Base-by-base conservation (phyloP, 2,113 vertebrate species). In the Seriola aureovittata region DNA sequence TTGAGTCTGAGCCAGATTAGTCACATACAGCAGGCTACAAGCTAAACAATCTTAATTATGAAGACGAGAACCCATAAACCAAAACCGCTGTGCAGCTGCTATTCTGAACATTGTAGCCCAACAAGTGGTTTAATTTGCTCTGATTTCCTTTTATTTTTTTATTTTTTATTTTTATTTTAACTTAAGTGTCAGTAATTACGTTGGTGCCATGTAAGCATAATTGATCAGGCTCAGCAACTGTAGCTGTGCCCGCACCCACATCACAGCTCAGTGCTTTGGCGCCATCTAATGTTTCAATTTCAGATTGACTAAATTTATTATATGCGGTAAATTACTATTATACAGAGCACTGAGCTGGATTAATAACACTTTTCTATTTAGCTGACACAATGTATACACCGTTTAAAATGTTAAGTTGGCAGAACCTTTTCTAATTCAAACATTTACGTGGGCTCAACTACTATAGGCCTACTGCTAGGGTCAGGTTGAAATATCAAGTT, bases 211-310 rank as follows among this genome's bases (percentile, higher is more conserved):
- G 0, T 6, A 19, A 9, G 19, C 34, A 4, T 13, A 32, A 58
- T 6, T 29, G 50, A 64, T 58, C 48, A 54, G 17, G 5, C 36
- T 82, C 42, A 29, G 34, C 19, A 50, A 8, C 16, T 57, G 10
- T 2, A 4, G 2, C 44, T 25, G 10, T 5, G 1, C 2, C 6
- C 0, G 0, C 21, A 16, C 1, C 8, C 0, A 13, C 42, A 11
- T 82, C 34, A 0, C n/a, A 79, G 2, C 3, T 25, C 50, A 59
- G 54, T 88, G 11, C 75, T 80, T n/a, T 89, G 74, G 60, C 80
- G 58, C 89, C 89, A 90, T 89, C 93, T 92, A 86, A 68, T 79
- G 90, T 34, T 40, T 5, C 0, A 11, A 25, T 14, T 21, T 0
- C 3, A 60, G 17, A 80, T 4, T 40, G 44, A 5, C 62, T 13